Evolutionary conservation across 64 coral and sea anemone species (phyloP).

Genomic region (Montipora efflorescens): DNA sequence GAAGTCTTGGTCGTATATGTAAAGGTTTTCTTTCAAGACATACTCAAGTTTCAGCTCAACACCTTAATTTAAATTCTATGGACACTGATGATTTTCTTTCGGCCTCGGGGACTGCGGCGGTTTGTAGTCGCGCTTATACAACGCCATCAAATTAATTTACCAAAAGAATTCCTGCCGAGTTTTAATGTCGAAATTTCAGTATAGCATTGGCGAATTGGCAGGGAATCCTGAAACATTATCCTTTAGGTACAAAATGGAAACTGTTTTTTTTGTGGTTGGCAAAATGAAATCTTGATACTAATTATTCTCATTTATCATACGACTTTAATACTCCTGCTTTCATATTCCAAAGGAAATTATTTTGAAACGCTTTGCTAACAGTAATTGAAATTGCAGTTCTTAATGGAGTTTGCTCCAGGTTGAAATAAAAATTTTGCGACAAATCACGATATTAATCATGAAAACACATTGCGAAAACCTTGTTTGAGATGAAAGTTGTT

Average conservation of each 20-base stretch:
- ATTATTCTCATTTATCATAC: no score
- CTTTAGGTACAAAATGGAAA: no score
- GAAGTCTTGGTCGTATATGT: neutral
- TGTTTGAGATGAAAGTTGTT: constrained; percentile 6
- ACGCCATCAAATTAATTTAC: neutral
- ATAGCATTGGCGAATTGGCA: no score
- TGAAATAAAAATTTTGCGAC: neutral
- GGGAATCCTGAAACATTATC: no score
- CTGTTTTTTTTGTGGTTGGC: no score
- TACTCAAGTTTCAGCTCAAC: no score
- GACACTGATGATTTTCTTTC: no score
- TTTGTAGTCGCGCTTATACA: no score
- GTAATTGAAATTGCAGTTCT: neutral
- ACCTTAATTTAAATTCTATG: no score
- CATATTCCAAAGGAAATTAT: neutral
- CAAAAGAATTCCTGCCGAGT: neutral
- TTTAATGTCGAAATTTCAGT: neutral
- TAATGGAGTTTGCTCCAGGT: neutral
- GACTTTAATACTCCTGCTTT: no score
- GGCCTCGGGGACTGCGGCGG: no score
- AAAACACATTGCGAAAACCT: neutral
- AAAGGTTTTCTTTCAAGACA: neutral
- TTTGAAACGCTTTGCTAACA: neutral
- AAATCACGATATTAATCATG: neutral
- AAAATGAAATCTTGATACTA: no score